These are phyloP conservation scores for Speoplatyrhinus poulsoni DNA, from an alignment of 2,113 vertebrate genomes.

Conservation along the genomic window DNA sequence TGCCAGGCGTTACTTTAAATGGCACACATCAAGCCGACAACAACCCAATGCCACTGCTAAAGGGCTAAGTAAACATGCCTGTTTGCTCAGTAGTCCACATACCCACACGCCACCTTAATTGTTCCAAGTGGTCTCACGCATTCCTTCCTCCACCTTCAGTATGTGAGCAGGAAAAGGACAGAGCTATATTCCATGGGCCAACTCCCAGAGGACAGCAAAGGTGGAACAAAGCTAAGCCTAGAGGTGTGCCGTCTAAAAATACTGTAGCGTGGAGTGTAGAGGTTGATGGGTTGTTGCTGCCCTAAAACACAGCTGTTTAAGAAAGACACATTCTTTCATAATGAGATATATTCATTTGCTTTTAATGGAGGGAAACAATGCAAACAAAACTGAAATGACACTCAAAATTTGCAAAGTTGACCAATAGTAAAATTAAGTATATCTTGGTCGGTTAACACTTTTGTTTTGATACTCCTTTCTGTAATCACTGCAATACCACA, in stretches of 20 bases:
- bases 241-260: constrained; percentile 45
- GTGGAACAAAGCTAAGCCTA: constrained; percentile 22
- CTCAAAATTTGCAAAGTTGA: too few relatives aligned
- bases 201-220: constrained; percentile 17
- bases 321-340: too few relatives aligned
- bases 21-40: not conserved
- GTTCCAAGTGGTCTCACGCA: not conserved
- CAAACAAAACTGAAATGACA: too few relatives aligned
- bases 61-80: constrained; percentile 30
- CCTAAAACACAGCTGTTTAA: too few relatives aligned
- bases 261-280: constrained; percentile 11
- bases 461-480: too few relatives aligned
- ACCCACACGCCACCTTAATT: not conserved
- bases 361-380: too few relatives aligned
- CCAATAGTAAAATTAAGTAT: too few relatives aligned
- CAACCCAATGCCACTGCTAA: constrained; percentile 10
- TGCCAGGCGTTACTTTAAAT: constrained; percentile 34
- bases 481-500: too few relatives aligned
- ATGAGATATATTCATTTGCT: too few relatives aligned
- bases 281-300: constrained; percentile 10
- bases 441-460: too few relatives aligned
- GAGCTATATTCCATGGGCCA: constrained; percentile 21
- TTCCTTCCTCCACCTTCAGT: constrained; percentile 10
- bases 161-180: constrained; percentile 58
- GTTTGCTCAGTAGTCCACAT: constrained; percentile 25